Conservation (phyloP, 2,888 invertebrate genomes). For the Hydraecia micacea region DNA sequence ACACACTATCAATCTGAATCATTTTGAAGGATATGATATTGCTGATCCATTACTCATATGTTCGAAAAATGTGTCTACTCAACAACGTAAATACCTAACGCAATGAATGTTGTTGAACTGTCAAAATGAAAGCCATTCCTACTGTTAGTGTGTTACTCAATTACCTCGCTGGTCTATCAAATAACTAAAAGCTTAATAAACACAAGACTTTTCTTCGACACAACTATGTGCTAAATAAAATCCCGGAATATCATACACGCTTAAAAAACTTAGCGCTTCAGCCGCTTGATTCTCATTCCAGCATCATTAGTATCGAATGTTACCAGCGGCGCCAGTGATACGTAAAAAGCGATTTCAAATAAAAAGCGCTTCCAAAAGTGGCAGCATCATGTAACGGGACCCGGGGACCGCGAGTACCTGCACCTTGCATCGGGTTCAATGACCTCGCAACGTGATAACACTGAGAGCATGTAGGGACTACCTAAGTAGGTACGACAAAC, state of each 20-base stretch:
- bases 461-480: conserved; percentile 9
- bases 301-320: conserved; percentile 44
- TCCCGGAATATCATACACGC: background rate
- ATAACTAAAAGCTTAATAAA: background rate
- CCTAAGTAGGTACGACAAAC: background rate
- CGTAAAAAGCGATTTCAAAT: conserved; percentile 60
- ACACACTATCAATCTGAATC: no score
- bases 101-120: background rate
- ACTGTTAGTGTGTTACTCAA: background rate
- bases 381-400: conserved; percentile 63
- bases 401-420: conserved; percentile 43
- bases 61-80: no score
- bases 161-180: background rate
- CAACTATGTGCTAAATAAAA: background rate
- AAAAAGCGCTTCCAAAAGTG: conserved; percentile 56
- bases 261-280: conserved; percentile 39
- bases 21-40: no score
- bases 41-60: no score
- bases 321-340: conserved; percentile 54
- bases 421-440: conserved; percentile 53
- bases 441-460: conserved; percentile 46
- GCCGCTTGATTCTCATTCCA: conserved; percentile 33
- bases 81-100: background rate
- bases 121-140: background rate
- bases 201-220: background rate